Conservation (phyloP, 1,140 invertebrate genomes). For the Drosophila rhopaloa region DNA sequence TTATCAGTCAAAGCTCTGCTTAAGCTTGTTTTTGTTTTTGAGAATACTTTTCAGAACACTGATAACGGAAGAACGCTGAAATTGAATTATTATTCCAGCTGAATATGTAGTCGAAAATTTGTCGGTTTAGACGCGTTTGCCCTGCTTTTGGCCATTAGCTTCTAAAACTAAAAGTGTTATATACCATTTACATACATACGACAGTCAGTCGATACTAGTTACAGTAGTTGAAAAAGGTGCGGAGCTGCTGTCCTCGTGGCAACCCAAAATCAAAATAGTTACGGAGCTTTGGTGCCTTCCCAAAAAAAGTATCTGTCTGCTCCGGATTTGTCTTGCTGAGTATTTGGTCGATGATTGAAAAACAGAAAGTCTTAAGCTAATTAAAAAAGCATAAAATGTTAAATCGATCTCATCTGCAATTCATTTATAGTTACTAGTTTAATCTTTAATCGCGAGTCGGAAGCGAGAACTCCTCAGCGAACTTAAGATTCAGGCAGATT, state of each 20-base stretch:
- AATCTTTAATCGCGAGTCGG: constrained; percentile 35
- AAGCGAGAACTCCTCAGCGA: constrained; percentile 49
- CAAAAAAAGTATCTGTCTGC: constrained; percentile 44
- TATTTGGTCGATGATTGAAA: constrained; percentile 52
- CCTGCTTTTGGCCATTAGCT: no score
- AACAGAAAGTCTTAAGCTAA: constrained; percentile 33
- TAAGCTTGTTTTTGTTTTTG: constrained; percentile 14
- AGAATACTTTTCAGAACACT: constrained; percentile 6
- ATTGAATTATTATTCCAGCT: no score
- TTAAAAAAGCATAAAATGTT: constrained; percentile 31
- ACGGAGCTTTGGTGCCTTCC: constrained; percentile 5
- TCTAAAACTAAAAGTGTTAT: no score
- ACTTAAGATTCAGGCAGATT: constrained; percentile 69
- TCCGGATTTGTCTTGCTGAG: constrained; percentile 26
- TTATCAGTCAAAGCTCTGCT: constrained; percentile 37
- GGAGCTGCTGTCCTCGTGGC: constrained; percentile 29
- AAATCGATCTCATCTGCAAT: constrained; percentile 54
- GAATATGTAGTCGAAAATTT: no score
- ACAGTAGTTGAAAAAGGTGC: constrained; percentile 62
- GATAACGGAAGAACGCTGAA: no score
- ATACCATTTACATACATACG: no score
- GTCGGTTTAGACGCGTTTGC: no score
- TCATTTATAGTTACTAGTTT: not conserved
- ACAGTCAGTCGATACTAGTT: constrained; percentile 71
- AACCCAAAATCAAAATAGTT: no score